These are phyloP conservation scores for Artemia franciscana DNA, from an alignment of 1,140 invertebrate genomes.

Conservation along the genomic window DNA sequence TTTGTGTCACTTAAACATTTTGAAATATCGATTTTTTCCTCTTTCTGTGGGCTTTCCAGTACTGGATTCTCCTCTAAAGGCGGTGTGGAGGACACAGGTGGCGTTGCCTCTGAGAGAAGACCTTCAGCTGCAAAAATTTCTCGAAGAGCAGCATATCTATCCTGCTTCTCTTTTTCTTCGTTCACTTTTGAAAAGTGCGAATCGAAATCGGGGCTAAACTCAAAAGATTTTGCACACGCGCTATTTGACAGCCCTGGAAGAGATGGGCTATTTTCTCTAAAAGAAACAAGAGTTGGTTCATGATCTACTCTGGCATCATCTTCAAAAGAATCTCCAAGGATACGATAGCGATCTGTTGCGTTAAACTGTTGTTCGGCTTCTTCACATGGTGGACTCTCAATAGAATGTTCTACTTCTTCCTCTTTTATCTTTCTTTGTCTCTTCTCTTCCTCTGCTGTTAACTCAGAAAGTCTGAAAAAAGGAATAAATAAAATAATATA, in stretches of 20 bases:
- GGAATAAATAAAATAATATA: too few species aligned
- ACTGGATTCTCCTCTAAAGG: background rate
- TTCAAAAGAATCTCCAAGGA: background rate
- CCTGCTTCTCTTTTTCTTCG: conserved; percentile 13
- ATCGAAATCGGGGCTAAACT: background rate
- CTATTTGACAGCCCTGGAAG: background rate
- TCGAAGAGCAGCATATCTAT: conserved; percentile 40
- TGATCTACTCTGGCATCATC: background rate
- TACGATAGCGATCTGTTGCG: background rate
- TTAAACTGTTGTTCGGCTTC: background rate
- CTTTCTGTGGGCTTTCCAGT: conserved; percentile 8
- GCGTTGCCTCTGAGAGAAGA: background rate
- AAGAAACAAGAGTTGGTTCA: background rate
- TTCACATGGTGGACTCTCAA: background rate
- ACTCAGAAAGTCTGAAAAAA: background rate
- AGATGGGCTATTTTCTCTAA: background rate
- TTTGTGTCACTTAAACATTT: background rate
- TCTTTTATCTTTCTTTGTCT: background rate
- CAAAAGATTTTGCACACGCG: background rate
- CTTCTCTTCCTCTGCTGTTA: conserved; percentile 12
- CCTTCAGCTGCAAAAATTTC: conserved; percentile 34
- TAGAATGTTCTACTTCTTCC: background rate
- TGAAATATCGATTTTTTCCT: background rate
- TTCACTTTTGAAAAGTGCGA: background rate
- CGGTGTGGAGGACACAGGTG: background rate